phyloP scores from a whole-genome alignment of 2,888 invertebrate genomes.

The Lypha dubia region DNA sequence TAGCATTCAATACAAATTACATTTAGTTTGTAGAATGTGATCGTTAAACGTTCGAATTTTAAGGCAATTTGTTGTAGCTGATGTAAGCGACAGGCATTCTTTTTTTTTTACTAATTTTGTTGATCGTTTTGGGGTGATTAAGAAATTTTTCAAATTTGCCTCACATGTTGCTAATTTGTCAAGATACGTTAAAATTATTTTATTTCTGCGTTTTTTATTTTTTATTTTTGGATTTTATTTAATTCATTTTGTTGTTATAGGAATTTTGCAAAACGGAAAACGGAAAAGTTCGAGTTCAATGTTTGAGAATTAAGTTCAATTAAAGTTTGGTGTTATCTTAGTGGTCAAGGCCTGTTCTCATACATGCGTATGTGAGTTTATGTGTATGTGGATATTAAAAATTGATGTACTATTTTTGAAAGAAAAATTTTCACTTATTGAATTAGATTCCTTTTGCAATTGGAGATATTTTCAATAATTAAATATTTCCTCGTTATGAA shows the following conservation, averaged over 20 bases:
- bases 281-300: constrained; percentile 67
- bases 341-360: constrained; percentile 34
- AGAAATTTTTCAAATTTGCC: constrained; percentile 73
- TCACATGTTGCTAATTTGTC: constrained; percentile 73
- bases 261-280: too few species aligned
- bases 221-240: constrained; percentile 10
- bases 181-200: constrained; percentile 57
- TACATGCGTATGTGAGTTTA: not conserved
- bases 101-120: constrained; percentile 68
- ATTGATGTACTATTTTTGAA: too few species aligned
- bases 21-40: constrained; percentile 58
- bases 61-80: constrained; percentile 43
- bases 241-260: not conserved
- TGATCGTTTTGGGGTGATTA: constrained; percentile 71
- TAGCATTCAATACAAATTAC: constrained; percentile 71
- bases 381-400: too few species aligned
- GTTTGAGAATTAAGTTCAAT: constrained; percentile 11
- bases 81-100: constrained; percentile 66
- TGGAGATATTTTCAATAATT: not conserved
- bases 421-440: too few species aligned
- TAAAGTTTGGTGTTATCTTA: not conserved
- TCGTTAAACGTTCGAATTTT: constrained; percentile 35
- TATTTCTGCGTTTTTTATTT: too few species aligned
- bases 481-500: too few species aligned
- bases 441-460: too few species aligned